Evolutionary conservation across 2,888 invertebrate species (phyloP), one percentile per base, ranked within the genome.

Genomic region (Thereva unica): DNA sequence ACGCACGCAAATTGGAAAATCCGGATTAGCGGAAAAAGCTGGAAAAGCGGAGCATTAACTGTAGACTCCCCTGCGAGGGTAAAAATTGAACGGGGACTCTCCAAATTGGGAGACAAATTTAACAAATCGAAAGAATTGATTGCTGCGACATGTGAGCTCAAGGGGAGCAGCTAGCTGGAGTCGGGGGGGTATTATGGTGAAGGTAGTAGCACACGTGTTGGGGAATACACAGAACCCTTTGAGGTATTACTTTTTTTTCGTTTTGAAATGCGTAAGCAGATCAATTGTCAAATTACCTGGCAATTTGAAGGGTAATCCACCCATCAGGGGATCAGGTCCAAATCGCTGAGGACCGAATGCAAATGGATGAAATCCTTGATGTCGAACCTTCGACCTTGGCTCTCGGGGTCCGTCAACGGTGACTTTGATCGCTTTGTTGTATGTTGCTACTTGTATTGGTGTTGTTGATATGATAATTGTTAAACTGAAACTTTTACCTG

Each of bases 391-490:
- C 73, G 95, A 95, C 75, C 97, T 84, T 7, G 98, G 97, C 82
- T 98, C 98, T 72, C 99, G 84, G 0, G 99, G 99, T 64, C 99
- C 99, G 78, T 99, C 99, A 69, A 99, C 98, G 1, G 99, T 99
- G 75, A 99, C 97, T 84, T 99, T 99, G 82, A 99, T 99, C 69
- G 97, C 97, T 82, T 97, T 97, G 78, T 88, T 90, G 81, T 97
- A 97, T n/a, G 97, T 94, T 68, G 95, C 93, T 71, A 98, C 90
- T 85, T 97, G 97, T 42, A 95, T 93, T 6, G 98, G 98, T 57
- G 90, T 88, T 68, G 95, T 93, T 72, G 93, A 92, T 77, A 99
- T 88, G 78, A 94, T 93, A 83, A 99, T 98, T 74, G 96, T 96
- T 78, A 99, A 83, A 49, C 93, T 93, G 83, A 99, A 98, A 76